Evolutionary conservation across 2,113 vertebrate species (phyloP), one percentile per base, ranked within the genome.

Genomic region (Neolamprologus brichardi): DNA sequence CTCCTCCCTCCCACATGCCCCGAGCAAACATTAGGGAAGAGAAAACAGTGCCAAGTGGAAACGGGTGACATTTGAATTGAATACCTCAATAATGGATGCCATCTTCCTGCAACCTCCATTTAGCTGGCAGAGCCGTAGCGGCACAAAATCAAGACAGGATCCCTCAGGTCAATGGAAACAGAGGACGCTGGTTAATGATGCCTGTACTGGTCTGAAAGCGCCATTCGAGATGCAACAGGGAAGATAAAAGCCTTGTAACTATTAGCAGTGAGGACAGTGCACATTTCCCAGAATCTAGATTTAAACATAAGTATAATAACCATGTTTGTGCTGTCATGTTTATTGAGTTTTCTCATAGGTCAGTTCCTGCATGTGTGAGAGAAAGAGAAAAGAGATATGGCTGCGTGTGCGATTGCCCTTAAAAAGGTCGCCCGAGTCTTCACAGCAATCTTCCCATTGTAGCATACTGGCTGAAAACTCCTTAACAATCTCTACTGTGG

Each of bases 11-110:
- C 81, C 70, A 41, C 62, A 79, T 58, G 89, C 91, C 92, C 86
- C 77, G 15, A 93, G 93, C 90, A 94, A 93, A 94, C 94, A 94
- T 94, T 93, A 94, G 91, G 81, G 91, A 92, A 90, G 86, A 88
- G 93, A 87, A 93, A 93, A 89, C 90, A 89, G 89, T 94, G 93
- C 92, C 94, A 94, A 94, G 91, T 95, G 93, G 91, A 96, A 95
- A 91, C 90, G 88, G 93, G 93, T 96, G 96, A 96, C 95, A 96
- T 96, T 96, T 96, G 95, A 96, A 96, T 95, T 94, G 94, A 96
- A 95, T 96, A 93, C 93, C 90, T 94, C 92, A 86, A 91, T 95
- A 96, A 96, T 94, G 94, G 95, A 94, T 94, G 94, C 95, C 92
- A 94, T 96, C 92, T 94, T 92, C 23, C 84, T 20, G 88, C 94